Conservation (phyloP, 2,888 invertebrate genomes). For the Thera obeliscata region DNA sequence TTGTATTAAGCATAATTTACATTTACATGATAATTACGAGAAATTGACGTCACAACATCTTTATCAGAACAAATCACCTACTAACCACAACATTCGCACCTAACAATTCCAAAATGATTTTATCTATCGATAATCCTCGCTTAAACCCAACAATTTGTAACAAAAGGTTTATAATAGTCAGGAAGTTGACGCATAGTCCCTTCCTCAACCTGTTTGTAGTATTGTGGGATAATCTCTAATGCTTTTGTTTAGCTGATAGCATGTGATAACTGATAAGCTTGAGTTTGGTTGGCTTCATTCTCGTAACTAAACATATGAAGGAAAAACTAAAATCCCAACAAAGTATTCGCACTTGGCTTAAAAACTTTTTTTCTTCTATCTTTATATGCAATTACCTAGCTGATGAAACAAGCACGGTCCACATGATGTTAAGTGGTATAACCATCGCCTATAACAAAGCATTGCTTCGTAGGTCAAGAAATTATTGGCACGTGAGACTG, state of each 20-base stretch:
- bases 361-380: too few relatives aligned
- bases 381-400: too few relatives aligned
- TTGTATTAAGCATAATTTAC: background rate
- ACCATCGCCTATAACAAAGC: too few relatives aligned
- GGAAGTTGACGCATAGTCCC: slow-evolving; percentile 76
- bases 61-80: slow-evolving; percentile 7
- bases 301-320: background rate
- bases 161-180: slow-evolving; percentile 57
- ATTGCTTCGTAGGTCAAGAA: too few relatives aligned
- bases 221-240: slow-evolving; percentile 55
- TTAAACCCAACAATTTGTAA: slow-evolving; percentile 49
- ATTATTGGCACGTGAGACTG: too few relatives aligned
- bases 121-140: slow-evolving; percentile 61
- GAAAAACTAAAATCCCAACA: too few relatives aligned
- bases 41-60: slow-evolving; percentile 3
- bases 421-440: too few relatives aligned
- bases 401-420: too few relatives aligned
- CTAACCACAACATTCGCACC: slow-evolving; percentile 17
- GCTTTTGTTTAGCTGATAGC: slow-evolving; percentile 65
- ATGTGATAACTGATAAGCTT: slow-evolving; percentile 20
- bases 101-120: slow-evolving; percentile 44
- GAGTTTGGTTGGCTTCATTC: background rate
- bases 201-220: slow-evolving; percentile 64
- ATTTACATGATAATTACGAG: background rate
- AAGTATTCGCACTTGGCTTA: too few relatives aligned